Conservation (phyloP, 2,888 invertebrate species). For the Catonia carolina region DNA sequence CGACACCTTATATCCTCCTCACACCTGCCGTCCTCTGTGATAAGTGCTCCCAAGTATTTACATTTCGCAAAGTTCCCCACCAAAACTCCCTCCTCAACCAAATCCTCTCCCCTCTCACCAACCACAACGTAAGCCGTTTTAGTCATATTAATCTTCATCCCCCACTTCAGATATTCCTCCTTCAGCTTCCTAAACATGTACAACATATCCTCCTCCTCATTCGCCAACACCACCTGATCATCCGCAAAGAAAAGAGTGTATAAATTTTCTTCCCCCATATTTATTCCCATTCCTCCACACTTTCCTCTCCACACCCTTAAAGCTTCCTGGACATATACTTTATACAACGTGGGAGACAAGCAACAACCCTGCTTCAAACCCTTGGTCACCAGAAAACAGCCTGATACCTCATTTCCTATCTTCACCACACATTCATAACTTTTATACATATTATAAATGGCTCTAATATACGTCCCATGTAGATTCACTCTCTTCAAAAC, state of each 20-base stretch:
- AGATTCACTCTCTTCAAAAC: too few relatives aligned
- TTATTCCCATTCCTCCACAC: conserved; percentile 12
- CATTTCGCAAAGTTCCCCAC: too few relatives aligned
- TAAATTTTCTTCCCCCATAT: conserved; percentile 3
- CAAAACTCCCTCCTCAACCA: too few relatives aligned
- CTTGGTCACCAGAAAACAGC: not conserved
- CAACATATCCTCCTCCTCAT: conserved; percentile 27
- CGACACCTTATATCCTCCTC: too few relatives aligned
- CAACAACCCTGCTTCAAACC: conserved; percentile 1
- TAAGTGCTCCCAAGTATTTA: too few relatives aligned
- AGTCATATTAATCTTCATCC: conserved; percentile 20
- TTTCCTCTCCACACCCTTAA: not conserved
- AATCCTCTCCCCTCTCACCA: too few relatives aligned
- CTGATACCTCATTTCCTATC: not conserved
- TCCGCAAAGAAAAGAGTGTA: conserved; percentile 29
- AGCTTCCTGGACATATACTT: not conserved
- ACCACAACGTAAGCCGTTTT: conserved; percentile 20
- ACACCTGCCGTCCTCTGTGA: too few relatives aligned
- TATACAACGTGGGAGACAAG: not conserved
- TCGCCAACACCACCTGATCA: conserved; percentile 28
- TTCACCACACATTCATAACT: too few relatives aligned
- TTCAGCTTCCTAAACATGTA: conserved; percentile 29
- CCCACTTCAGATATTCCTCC: conserved; percentile 27
- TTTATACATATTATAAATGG: too few relatives aligned
- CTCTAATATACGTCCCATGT: too few relatives aligned